These are phyloP conservation scores for Crocallis elinguaria DNA, from an alignment of 2,888 invertebrate species.

Conservation along the genomic window DNA sequence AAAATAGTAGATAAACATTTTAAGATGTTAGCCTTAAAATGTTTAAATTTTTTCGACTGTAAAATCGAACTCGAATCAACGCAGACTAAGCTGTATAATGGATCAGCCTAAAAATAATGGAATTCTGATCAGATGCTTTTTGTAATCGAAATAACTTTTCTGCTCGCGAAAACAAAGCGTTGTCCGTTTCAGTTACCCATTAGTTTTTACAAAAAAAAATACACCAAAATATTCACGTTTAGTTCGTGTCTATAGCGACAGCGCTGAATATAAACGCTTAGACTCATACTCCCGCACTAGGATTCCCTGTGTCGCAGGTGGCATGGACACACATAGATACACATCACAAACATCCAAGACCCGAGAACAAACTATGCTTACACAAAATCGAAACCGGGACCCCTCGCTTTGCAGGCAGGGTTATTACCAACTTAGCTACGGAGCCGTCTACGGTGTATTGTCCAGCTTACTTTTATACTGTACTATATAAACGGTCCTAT, in stretches of 20 bases:
- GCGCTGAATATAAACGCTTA: too few species aligned
- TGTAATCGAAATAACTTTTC: constrained; percentile 7
- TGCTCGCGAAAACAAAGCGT: constrained; percentile 1
- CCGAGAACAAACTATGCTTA: too few species aligned
- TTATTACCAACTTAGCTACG: too few species aligned
- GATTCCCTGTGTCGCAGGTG: too few species aligned
- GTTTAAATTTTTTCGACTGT: too few species aligned
- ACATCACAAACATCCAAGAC: too few species aligned
- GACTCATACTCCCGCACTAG: too few species aligned
- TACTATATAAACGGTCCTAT: constrained; percentile 6
- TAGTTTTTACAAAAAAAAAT: constrained; percentile 4
- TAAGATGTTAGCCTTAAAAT: too few species aligned
- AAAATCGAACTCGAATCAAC: background rate
- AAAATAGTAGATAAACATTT: background rate
- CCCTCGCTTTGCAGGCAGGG: too few species aligned
- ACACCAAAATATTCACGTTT: constrained; percentile 4
- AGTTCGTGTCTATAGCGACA: constrained; percentile 5
- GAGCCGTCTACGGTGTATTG: too few species aligned
- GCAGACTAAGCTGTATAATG: background rate
- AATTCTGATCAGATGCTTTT: background rate
- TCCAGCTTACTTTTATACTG: constrained; percentile 5
- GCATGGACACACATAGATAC: too few species aligned
- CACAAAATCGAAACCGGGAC: too few species aligned
- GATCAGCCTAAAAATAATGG: constrained; percentile 2
- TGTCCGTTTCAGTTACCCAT: constrained; percentile 16